Conservation (phyloP, 1,140 invertebrate species). For the Gyrodactylus bullatarudis region DNA sequence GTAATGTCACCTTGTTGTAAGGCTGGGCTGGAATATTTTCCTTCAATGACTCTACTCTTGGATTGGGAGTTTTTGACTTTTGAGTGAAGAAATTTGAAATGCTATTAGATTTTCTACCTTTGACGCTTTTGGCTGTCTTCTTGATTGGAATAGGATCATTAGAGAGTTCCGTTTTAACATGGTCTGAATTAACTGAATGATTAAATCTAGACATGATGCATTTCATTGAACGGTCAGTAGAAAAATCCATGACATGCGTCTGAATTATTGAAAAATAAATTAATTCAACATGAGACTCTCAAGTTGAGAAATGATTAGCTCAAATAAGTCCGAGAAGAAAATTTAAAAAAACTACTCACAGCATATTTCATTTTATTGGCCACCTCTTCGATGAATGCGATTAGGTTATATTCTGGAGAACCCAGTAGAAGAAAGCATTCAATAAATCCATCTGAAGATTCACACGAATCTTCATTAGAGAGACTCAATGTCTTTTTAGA, state of each 20-base stretch:
- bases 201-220: neutral
- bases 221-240: neutral
- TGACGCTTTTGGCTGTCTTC: too few relatives aligned
- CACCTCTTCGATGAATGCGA: neutral
- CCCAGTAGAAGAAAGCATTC: neutral
- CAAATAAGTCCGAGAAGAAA: too few relatives aligned
- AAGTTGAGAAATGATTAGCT: too few relatives aligned
- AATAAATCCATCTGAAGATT: neutral
- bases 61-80: too few relatives aligned
- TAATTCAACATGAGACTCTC: too few relatives aligned
- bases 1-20: neutral
- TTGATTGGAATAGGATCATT: too few relatives aligned
- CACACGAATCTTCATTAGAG: neutral
- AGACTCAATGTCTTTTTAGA: neutral
- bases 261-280: too few relatives aligned
- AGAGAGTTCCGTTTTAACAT: neutral
- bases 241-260: neutral
- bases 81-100: too few relatives aligned
- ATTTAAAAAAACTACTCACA: neutral
- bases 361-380: neutral
- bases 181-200: neutral
- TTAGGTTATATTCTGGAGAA: neutral
- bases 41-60: too few relatives aligned
- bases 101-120: too few relatives aligned
- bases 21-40: too few relatives aligned